Evolutionary conservation across 2,113 vertebrate genomes (phyloP).

Genomic region (Forbesichthys papilliferus): DNA sequence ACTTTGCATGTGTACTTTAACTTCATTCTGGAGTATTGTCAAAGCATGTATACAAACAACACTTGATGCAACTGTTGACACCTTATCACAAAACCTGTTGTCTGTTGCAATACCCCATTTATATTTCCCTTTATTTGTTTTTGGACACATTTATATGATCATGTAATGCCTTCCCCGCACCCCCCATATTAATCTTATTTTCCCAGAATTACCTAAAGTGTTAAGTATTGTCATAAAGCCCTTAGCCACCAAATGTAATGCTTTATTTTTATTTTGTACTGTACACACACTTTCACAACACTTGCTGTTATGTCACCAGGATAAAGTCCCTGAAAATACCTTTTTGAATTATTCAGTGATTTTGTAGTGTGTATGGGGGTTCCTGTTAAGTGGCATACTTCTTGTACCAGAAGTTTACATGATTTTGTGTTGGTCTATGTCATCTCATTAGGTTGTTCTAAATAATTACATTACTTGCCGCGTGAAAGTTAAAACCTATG

Average conservation of each 20-base stretch:
- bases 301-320: conserved; percentile 11
- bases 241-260: not conserved
- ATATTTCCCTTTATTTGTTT: conserved; percentile 23
- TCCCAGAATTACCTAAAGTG: conserved; percentile 12
- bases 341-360: conserved; percentile 9
- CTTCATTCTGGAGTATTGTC: conserved; percentile 7
- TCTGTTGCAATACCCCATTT: conserved; percentile 37
- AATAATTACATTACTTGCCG: conserved; percentile 2
- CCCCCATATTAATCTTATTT: conserved; percentile 4
- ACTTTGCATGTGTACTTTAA: conserved; percentile 2
- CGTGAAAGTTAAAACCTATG: not conserved
- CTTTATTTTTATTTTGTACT: not conserved
- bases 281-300: conserved; percentile 10
- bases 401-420: not conserved
- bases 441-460: conserved; percentile 10
- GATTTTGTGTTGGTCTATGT: conserved; percentile 28
- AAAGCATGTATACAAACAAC: not conserved
- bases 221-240: not conserved
- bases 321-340: not conserved
- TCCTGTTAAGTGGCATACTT: not conserved
- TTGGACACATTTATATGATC: conserved; percentile 41
- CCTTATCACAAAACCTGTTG: conserved; percentile 44
- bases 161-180: not conserved
- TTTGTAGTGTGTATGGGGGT: conserved; percentile 25
- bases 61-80: conserved; percentile 17